phyloP scores from a whole-genome alignment of 2,113 vertebrate genomes.

The Galbula dea region DNA sequence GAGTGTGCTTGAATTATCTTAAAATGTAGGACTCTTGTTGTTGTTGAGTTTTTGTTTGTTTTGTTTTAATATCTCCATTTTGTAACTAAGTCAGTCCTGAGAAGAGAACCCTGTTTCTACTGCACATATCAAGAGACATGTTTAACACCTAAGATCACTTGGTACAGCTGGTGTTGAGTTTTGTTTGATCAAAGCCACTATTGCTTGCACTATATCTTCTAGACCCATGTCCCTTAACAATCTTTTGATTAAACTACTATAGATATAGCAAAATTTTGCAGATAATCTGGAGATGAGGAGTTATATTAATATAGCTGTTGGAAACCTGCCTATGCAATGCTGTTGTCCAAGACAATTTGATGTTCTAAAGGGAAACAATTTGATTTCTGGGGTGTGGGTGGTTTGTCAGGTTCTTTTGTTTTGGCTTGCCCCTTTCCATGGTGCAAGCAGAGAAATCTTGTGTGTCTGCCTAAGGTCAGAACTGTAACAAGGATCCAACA shows the following conservation, averaged over 20 bases:
- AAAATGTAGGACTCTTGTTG: background rate
- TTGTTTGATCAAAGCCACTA: background rate
- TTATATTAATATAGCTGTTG: background rate
- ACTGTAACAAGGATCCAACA: background rate
- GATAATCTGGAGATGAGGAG: background rate
- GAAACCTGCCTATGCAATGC: background rate
- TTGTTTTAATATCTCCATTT: background rate
- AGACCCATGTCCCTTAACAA: background rate
- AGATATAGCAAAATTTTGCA: background rate
- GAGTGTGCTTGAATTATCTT: slow-evolving; percentile 1
- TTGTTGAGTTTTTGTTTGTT: too few relatives aligned
- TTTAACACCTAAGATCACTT: background rate
- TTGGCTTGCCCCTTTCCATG: background rate
- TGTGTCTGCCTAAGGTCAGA: background rate
- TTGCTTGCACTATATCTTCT: background rate
- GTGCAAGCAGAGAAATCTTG: background rate
- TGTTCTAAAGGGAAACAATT: background rate
- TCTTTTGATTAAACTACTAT: background rate
- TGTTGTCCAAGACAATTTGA: background rate
- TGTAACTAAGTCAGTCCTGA: background rate
- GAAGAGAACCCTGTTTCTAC: background rate
- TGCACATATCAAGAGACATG: background rate
- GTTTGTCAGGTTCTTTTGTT: background rate
- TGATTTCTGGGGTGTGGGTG: background rate
- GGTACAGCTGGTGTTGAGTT: background rate